Evolutionary conservation across 1,140 invertebrate genomes (phyloP), one percentile per base, ranked within the genome.

Genomic region (Pseudomyrmex dendroicus): DNA sequence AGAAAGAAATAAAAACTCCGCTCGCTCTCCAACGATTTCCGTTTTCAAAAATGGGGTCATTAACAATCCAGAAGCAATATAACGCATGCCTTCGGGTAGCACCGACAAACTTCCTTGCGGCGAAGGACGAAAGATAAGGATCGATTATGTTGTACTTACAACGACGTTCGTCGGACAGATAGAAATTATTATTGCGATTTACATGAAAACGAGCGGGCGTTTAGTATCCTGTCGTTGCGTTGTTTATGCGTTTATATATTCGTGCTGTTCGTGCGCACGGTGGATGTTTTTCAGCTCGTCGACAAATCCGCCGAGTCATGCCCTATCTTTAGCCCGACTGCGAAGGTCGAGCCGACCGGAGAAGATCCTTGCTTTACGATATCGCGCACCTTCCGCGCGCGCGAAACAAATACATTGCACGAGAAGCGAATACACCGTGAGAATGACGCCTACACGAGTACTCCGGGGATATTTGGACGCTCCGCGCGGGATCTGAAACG

Each of bases 401-500:
- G 66, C 73, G 86, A 70, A 50, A 72, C 54, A 50, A 70, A 80
- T 80, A 80, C 46, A 72, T 70, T 70, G 83, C 73, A 62, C 74
- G 73, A 48, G 35, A 35, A 35, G 63, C 54, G 50, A 52, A 50
- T 57, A 20, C n/a, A 78, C 48, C 74, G 82, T 83, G 74, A 78
- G 73, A 83, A 83, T 83, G 73, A 70, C 83, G 56, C 76, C 76
- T 80, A 72, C 61, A 62, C 48, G 73, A 48, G 22, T 20, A 66
- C 62, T 64, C 61, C 50, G 50, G 76, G 64, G n/a, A 80, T 80
- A 70, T 80, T 80, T 80, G 76, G 72, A 62, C 67, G 73, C 35
- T 82, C 64, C 66, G 52, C 82, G 56, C 54, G 56, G 77, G 70
- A 89, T 89, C 87, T 89, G 87, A 89, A 87, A 89, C 84, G 77